Percentiles rank a stretch among this genome's conserved stretches.
These are phyloP conservation scores for Cossypha heuglini DNA, from an alignment of 2,797 vertebrate species.

Conservation along the genomic window DNA sequence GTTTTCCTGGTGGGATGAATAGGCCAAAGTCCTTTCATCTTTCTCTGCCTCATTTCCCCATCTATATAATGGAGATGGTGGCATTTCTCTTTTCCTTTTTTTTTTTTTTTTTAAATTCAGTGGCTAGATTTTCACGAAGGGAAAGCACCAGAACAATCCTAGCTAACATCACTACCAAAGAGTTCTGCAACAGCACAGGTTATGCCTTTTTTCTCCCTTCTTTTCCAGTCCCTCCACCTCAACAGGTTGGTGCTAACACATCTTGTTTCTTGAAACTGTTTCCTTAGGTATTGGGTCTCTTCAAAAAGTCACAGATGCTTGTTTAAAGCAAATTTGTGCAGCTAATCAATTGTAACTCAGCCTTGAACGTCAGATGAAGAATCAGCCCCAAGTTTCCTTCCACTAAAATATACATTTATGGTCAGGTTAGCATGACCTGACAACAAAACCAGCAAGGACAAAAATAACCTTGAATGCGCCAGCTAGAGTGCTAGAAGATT, in stretches of 20 bases:
- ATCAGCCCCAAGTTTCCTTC: background rate
- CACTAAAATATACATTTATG: background rate
- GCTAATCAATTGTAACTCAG: background rate
- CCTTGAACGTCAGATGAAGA: background rate
- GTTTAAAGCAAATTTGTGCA: background rate
- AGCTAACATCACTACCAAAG: background rate
- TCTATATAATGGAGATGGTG: background rate
- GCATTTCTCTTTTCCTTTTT: background rate
- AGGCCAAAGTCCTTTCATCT: slow-evolving; percentile 25
- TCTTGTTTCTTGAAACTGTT: background rate
- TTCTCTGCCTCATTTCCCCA: slow-evolving; percentile 30
- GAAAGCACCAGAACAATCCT: background rate
- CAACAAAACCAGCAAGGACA: background rate
- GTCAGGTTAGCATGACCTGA: slow-evolving; percentile 53
- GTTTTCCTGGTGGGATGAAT: slow-evolving; percentile 40
- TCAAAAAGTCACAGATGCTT: background rate
- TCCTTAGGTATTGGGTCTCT: background rate
- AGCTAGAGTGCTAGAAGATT: background rate
- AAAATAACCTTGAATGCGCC: background rate
- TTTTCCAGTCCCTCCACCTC: background rate
- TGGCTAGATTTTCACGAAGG: background rate
- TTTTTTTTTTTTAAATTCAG: background rate
- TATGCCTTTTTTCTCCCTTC: background rate
- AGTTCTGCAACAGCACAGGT: background rate
- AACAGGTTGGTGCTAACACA: background rate